Evolutionary conservation across 1,140 invertebrate genomes (phyloP).

Genomic region (Lepidurus apus): DNA sequence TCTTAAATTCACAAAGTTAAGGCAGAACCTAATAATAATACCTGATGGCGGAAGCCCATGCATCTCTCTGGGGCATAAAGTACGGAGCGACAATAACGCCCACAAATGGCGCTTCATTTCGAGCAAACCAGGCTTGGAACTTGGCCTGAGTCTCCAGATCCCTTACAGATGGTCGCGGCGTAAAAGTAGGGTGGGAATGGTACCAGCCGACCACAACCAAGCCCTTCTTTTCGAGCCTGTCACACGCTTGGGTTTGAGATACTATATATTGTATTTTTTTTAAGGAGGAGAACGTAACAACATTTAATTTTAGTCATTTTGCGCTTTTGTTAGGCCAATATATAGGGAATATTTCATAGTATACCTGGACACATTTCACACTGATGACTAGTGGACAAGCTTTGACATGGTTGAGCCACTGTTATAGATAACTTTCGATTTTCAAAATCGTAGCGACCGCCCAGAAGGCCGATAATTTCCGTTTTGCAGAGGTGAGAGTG

Average conservation of each 20-base stretch:
- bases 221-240: constrained; percentile 48
- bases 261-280: constrained; percentile 42
- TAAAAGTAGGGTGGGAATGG: constrained; percentile 61
- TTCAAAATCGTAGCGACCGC: constrained; percentile 49
- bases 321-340: not conserved
- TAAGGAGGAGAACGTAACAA: not conserved
- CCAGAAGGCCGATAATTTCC: constrained; percentile 68
- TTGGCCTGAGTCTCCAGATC: constrained; percentile 56
- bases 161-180: constrained; percentile 55
- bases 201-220: constrained; percentile 58
- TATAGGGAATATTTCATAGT: not conserved
- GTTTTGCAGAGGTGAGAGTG: constrained; percentile 60
- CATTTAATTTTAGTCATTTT: not conserved
- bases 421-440: constrained; percentile 45
- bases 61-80: constrained; percentile 35
- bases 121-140: constrained; percentile 55
- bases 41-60: not conserved
- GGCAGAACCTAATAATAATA: not conserved
- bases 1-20: not conserved
- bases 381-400: constrained; percentile 56
- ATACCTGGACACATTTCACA: constrained; percentile 71
- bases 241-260: constrained; percentile 53
- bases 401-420: constrained; percentile 54
- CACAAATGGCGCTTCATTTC: constrained; percentile 51
- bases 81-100: constrained; percentile 56